Conservation (phyloP, 2,113 vertebrate species). For the Gasterosteus aculeatus region DNA sequence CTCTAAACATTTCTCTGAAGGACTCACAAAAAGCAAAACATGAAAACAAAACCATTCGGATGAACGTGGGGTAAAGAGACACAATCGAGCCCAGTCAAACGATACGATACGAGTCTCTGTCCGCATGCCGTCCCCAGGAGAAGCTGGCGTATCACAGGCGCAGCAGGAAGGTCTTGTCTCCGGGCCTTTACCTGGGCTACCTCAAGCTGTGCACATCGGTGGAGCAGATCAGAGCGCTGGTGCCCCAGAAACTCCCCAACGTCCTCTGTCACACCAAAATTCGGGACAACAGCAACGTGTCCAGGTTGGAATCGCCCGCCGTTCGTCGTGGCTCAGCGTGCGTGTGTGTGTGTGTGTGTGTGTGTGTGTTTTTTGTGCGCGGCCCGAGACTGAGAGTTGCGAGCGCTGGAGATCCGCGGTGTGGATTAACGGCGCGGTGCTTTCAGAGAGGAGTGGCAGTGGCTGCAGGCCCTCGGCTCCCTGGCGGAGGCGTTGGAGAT, state of each 20-base stretch:
- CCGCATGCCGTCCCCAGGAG: constrained; percentile 78
- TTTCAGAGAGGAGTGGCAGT: constrained; percentile 91
- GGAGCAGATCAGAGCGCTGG: constrained; percentile 91
- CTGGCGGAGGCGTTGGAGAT: constrained; percentile 79
- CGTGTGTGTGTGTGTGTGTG: not conserved
- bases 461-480: constrained; percentile 85
- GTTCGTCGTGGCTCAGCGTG: not conserved
- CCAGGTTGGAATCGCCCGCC: constrained; percentile 78
- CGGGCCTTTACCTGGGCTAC: constrained; percentile 91
- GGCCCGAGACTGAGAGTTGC: not conserved
- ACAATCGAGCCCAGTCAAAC: not conserved
- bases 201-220: constrained; percentile 92
- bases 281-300: constrained; percentile 88
- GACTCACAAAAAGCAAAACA: constrained; percentile 2
- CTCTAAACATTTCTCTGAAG: constrained; percentile 35
- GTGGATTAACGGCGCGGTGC: constrained; percentile 3
- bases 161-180: constrained; percentile 84
- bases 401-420: too few species aligned
- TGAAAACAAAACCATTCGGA: constrained; percentile 17
- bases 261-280: constrained; percentile 91
- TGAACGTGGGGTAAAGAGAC: constrained; percentile 1
- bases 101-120: not conserved
- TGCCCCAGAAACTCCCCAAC: constrained; percentile 89
- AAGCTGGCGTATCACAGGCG: constrained; percentile 88
- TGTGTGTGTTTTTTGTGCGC: too few species aligned